phyloP scores from a whole-genome alignment of 2,797 vertebrate genomes.

The Dendrocincla tyrannina region DNA sequence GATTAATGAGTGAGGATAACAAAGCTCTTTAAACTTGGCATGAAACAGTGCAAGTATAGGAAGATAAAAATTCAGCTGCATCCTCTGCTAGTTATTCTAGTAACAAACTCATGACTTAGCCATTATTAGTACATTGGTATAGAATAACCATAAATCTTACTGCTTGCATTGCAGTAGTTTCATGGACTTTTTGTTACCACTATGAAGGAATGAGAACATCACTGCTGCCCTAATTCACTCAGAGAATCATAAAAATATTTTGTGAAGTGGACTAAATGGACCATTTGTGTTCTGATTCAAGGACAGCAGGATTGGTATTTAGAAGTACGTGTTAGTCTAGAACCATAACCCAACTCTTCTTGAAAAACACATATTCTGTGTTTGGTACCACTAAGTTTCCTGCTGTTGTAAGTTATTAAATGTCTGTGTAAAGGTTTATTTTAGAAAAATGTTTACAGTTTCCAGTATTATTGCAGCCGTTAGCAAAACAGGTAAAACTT shows the following conservation, averaged over 20 bases:
- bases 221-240: not conserved
- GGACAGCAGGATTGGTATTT: not conserved
- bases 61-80: not conserved
- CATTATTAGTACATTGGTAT: not conserved
- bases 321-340: not conserved
- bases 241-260: not conserved
- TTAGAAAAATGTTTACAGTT: not conserved
- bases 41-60: not conserved
- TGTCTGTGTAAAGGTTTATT: not conserved
- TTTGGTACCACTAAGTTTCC: not conserved
- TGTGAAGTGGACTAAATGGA: not conserved
- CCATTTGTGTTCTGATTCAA: not conserved
- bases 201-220: not conserved
- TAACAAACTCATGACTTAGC: not conserved
- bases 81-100: not conserved
- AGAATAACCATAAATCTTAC: not conserved
- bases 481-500: not conserved
- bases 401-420: not conserved
- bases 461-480: not conserved
- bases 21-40: not conserved
- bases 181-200: not conserved
- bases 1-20: not conserved
- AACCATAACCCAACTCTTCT: not conserved
- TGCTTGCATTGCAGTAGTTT: not conserved
- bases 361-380: fast-evolving